Evolutionary conservation across 2,113 vertebrate genomes (phyloP).

Genomic region (Upupa epops): DNA sequence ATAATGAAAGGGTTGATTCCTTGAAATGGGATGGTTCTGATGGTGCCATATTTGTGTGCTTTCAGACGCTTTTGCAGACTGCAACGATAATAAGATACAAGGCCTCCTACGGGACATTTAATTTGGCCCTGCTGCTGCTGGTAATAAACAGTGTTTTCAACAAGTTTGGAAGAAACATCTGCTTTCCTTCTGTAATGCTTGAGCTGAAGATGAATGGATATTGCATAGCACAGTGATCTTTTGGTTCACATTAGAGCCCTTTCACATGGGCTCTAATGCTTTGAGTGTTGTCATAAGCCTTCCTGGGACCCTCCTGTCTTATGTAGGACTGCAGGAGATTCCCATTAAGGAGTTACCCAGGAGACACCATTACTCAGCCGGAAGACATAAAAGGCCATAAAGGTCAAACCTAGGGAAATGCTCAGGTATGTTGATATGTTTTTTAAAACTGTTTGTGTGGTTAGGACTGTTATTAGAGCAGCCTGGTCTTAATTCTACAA

Average conservation of each 20-base stretch:
- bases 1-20: neutral
- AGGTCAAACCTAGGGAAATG: neutral
- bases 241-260: neutral
- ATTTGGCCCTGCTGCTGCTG: neutral
- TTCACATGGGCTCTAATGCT: neutral
- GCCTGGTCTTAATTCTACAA: neutral
- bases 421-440: neutral
- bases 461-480: neutral
- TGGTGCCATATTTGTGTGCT: neutral
- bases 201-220: neutral
- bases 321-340: rapidly evolving
- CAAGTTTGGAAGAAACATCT: neutral
- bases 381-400: neutral
- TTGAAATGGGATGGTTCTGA: neutral
- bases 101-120: neutral
- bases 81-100: neutral
- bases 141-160: neutral
- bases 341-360: neutral
- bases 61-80: neutral
- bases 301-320: neutral
- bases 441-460: neutral
- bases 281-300: neutral
- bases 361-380: neutral
- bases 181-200: neutral
- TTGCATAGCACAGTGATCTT: neutral